These are phyloP conservation scores for Schrankia costaestrigalis DNA, from an alignment of 2,888 invertebrate genomes.

Conservation along the genomic window DNA sequence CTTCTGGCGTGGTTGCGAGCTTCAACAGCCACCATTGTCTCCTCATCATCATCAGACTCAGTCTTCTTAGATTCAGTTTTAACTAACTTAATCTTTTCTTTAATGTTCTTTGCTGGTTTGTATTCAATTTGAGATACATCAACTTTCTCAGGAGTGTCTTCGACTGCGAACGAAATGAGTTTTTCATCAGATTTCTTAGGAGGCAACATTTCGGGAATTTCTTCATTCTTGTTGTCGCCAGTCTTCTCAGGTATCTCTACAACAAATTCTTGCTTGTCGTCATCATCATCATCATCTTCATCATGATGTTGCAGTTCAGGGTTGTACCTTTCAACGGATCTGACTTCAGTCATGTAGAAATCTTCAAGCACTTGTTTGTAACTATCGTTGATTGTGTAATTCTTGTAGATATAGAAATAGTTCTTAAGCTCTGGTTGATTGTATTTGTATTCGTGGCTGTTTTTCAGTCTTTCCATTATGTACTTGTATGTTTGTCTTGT, in stretches of 20 bases:
- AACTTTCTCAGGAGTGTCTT: conserved; percentile 69
- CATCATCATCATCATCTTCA: conserved; percentile 45
- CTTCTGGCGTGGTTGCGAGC: conserved; percentile 74
- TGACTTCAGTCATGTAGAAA: conserved; percentile 82
- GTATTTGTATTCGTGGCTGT: conserved; percentile 68
- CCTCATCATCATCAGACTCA: conserved; percentile 73
- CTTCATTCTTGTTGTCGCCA: conserved; percentile 51
- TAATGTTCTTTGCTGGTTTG: conserved; percentile 73
- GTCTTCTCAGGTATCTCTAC: conserved; percentile 55
- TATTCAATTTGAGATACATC: conserved; percentile 55
- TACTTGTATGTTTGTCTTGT: conserved; percentile 71
- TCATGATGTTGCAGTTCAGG: conserved; percentile 47
- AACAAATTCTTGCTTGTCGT: conserved; percentile 49
- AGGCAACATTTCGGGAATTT: conserved; percentile 56
- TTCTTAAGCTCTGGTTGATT: conserved; percentile 83
- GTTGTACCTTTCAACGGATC: conserved; percentile 72
- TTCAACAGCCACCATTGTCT: conserved; percentile 83
- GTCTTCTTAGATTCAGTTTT: conserved; percentile 74
- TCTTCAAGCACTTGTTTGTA: conserved; percentile 80
- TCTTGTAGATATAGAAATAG: conserved; percentile 85
- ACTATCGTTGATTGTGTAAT: conserved; percentile 81
- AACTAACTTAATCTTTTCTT: conserved; percentile 77
- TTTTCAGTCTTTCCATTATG: conserved; percentile 75
- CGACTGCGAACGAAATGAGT: conserved; percentile 74
- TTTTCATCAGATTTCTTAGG: conserved; percentile 77